Evolutionary conservation across 2,888 invertebrate species (phyloP).

Genomic region (Megastigmus dorsalis): DNA sequence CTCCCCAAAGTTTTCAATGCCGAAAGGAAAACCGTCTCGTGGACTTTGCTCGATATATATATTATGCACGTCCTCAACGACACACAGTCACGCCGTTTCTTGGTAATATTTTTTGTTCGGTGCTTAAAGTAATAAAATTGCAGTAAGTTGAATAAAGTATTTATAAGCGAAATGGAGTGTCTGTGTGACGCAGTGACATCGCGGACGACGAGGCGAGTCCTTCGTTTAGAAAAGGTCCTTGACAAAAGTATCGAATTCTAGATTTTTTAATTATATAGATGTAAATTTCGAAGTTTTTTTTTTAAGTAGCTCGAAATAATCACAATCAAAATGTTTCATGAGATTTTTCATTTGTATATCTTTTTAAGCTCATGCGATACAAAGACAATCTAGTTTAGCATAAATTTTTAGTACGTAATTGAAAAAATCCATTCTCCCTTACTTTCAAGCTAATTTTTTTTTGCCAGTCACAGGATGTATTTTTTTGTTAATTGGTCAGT

Average conservation of each 20-base stretch:
- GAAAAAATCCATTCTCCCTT: too few relatives aligned
- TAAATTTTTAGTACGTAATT: too few relatives aligned
- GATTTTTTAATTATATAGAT: too few relatives aligned
- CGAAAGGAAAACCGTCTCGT: too few relatives aligned
- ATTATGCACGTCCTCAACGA: background rate
- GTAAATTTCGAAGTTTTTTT: background rate
- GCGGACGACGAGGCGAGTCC: too few relatives aligned
- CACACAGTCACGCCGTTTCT: background rate
- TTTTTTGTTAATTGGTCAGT: background rate
- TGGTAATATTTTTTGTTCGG: background rate
- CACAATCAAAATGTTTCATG: too few relatives aligned
- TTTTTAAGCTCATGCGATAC: too few relatives aligned
- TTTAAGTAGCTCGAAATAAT: background rate
- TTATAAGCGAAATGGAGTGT: background rate
- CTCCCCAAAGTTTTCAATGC: constrained; percentile 21
- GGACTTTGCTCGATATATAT: background rate
- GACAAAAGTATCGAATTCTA: too few relatives aligned
- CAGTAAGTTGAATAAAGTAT: background rate
- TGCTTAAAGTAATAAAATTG: constrained; percentile 16
- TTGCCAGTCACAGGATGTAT: background rate
- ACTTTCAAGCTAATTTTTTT: background rate
- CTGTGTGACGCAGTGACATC: background rate
- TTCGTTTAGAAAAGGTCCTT: too few relatives aligned
- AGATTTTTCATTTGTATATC: too few relatives aligned
- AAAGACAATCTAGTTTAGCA: too few relatives aligned